Evolutionary conservation across 2,888 invertebrate species (phyloP), one percentile per base, ranked within the genome.

Genomic region (Schrankia costaestrigalis): DNA sequence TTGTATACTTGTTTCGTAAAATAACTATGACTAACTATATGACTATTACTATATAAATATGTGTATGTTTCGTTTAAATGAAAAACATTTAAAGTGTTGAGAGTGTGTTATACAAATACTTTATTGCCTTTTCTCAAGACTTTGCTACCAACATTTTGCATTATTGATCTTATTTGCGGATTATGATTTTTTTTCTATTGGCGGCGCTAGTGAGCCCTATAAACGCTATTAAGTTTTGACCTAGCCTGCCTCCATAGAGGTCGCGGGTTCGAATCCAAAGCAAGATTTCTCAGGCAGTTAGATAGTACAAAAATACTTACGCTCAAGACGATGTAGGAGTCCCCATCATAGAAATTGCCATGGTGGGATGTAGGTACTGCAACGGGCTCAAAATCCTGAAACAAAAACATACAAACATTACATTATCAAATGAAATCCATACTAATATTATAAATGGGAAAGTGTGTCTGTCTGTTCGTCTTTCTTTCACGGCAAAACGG

Each of bases 261-360:
- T 6, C 21, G n/a, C 3, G n/a, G 8, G 21, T 21, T 3, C n/a
- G 8, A 3, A 15, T 4, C 5, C 21, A 21, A n/a, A 8, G 8
- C 7, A 8, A n/a, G 21, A n/a, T n/a, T 6, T 6, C 3, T 21
- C 2, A n/a, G 8, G 3, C 3, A n/a, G 21, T 8, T 6, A 8
- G n/a, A n/a, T 3, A 21, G 2, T 8, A 8, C 5, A 3, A 9
- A 14, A 2, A 12, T 14, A 52, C 91, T 91, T 88, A 95, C 95
- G 72, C 91, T 91, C 3, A 95, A 78, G 3, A 96, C 90, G 30
- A 97, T 93, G 73, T 95, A 97, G 0, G 95, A 95, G 65, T 97
- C 96, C 0, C 96, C 96, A 1, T 91, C 90, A 68, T 91, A 94
- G 72, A 97, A 96, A 75, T 94, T 94, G 8, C 96, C 96, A 75